A percentile compares a stretch with the other conserved stretches of the same genome.
phyloP scores from a whole-genome alignment of 2,888 invertebrate genomes.

The Idaea aversata region DNA sequence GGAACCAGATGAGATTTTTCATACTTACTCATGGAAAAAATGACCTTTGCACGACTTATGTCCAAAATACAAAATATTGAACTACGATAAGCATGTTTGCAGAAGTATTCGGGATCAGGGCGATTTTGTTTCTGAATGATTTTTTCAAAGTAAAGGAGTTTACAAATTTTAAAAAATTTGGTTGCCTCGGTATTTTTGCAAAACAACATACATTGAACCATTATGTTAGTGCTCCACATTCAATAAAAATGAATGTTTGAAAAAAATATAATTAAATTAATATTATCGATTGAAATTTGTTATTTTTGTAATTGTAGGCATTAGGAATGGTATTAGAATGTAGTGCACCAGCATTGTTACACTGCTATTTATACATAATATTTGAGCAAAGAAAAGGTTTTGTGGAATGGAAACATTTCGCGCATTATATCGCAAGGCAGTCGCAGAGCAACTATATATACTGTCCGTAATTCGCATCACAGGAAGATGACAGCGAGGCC shows the following conservation, averaged over 20 bases:
- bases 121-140: no score
- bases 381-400: background rate
- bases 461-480: conserved; percentile 24
- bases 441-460: conserved; percentile 32
- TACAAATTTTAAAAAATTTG: background rate
- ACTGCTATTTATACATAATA: background rate
- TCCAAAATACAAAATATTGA: no score
- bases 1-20: no score
- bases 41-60: no score
- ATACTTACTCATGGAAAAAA: no score
- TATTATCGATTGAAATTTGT: background rate
- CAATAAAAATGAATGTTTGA: no score
- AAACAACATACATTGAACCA: background rate
- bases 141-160: no score
- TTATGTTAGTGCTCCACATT: background rate
- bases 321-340: background rate
- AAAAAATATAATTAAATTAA: no score
- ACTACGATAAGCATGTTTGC: no score
- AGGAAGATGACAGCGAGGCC: conserved; percentile 20
- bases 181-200: background rate
- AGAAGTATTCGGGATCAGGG: no score
- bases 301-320: background rate
- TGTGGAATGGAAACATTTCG: background rate
- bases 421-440: conserved; percentile 3
- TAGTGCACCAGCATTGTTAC: background rate